Evolutionary conservation across 2,888 invertebrate genomes (phyloP), one percentile per base, ranked within the genome.

Genomic region (Exephanes ischioxanthus): DNA sequence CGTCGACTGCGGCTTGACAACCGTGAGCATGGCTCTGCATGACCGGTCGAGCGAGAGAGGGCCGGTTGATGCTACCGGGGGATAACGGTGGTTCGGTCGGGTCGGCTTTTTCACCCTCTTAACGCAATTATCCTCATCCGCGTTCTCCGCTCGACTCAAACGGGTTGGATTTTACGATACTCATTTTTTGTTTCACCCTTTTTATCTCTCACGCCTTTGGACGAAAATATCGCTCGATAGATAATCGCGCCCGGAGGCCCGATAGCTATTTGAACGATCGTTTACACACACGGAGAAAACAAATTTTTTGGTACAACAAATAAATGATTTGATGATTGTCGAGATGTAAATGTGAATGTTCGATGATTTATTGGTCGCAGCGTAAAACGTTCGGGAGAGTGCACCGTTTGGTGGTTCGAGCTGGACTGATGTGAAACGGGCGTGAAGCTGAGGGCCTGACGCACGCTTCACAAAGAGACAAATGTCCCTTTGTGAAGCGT

Each of bases 131-230:
- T 41, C 78, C 70, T 78, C 78, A 45, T 71, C 48, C 76, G 61
- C 70, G 81, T 67, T 78, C 72, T 80, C 53, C 55, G 55, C 55
- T 55, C 72, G 67, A 71, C 78, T 83, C 83, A 83, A 78, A 83
- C 78, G 83, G 83, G 78, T 72, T n/a, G 16, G 63, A 77, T 76
- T 81, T 82, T 58, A 26, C 26, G 58, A 58, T 26, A 26, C 58
- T 58, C 26, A 14, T 26, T 26, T 58, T 58, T 58, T 26, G 4
- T 22, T 55, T 26, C 30, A 1, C 30, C 30, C 14, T 61, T 61
- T 61, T 26, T 26, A 22, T 22, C 22, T 61, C 19, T 53, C 53
- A 53, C 53, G n/a, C 19, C 53, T 53, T 19, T 53, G 53, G 19
- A 19, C 19, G 19, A 30, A 30, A 53, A 19, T 53, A n/a, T 53